A percentile compares a stretch with the other conserved stretches of the same genome.
phyloP scores from a whole-genome alignment of 2,888 invertebrate species.

The Cerceris rybyensis region DNA sequence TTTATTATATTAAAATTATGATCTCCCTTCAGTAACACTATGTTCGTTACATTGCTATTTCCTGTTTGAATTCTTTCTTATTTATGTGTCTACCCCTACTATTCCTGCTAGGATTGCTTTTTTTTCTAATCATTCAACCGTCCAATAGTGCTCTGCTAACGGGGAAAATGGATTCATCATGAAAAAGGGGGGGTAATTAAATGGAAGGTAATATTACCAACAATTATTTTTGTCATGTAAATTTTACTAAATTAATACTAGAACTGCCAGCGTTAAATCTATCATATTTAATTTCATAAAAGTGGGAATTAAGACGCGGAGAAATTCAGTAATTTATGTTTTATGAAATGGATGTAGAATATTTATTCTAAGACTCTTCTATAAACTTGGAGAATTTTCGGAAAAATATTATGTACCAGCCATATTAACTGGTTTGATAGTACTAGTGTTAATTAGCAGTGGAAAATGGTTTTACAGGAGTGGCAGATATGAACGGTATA shows the following conservation, averaged over 20 bases:
- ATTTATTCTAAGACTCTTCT: too few species aligned
- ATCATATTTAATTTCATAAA: too few species aligned
- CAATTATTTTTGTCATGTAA: background rate
- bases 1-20: slow-evolving; percentile 37
- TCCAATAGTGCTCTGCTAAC: slow-evolving; percentile 42
- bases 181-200: slow-evolving; percentile 54
- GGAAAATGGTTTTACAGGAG: background rate
- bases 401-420: too few species aligned
- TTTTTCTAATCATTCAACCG: slow-evolving; percentile 32
- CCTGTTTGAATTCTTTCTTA: slow-evolving; percentile 63
- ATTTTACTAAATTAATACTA: too few species aligned
- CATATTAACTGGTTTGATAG: too few species aligned
- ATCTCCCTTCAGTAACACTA: slow-evolving; percentile 45
- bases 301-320: too few species aligned
- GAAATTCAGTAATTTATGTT: too few species aligned
- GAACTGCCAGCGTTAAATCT: too few species aligned
- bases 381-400: too few species aligned
- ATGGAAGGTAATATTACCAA: background rate
- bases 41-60: slow-evolving; percentile 70
- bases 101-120: slow-evolving; percentile 8
- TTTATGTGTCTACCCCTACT: slow-evolving; percentile 73
- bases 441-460: background rate
- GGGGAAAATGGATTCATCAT: slow-evolving; percentile 22
- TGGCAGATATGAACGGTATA: too few species aligned
- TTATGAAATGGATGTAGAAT: too few species aligned